Conservation (phyloP, 2,113 vertebrate species). For the Planiliza haematocheilus region DNA sequence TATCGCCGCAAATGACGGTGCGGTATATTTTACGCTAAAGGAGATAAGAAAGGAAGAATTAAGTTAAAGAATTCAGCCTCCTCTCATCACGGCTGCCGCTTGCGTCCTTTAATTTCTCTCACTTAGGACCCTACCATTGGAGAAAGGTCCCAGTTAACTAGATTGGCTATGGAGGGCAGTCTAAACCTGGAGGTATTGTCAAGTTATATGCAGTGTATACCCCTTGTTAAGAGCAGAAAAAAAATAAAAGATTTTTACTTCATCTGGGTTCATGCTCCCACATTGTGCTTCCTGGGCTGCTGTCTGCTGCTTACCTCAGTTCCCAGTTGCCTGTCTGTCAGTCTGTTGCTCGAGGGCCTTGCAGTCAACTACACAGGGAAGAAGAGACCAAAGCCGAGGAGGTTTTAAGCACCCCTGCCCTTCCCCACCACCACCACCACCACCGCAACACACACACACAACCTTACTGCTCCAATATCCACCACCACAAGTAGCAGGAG, state of each 20-base stretch:
- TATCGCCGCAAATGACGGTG: too few species aligned
- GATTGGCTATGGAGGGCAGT: not conserved
- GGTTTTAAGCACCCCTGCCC: slow-evolving; percentile 52
- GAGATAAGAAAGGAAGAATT: too few species aligned
- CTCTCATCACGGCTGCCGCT: too few species aligned
- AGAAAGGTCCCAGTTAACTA: not conserved
- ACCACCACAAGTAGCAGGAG: slow-evolving; percentile 45
- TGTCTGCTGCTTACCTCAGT: slow-evolving; percentile 56
- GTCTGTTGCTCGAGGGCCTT: slow-evolving; percentile 74
- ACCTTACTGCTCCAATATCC: slow-evolving; percentile 39
- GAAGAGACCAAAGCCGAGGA: slow-evolving; percentile 74
- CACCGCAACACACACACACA: slow-evolving; percentile 52
- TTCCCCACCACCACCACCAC: slow-evolving; percentile 5
- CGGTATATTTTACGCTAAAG: too few species aligned
- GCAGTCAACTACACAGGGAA: slow-evolving; percentile 71
- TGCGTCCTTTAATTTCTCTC: not conserved
- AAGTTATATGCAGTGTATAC: slow-evolving; percentile 2
- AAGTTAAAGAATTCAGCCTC: too few species aligned
- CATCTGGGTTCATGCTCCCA: slow-evolving; percentile 17
- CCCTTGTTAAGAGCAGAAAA: slow-evolving; percentile 1
- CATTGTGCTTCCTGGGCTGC: slow-evolving; percentile 52
- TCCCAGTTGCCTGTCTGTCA: slow-evolving; percentile 69
- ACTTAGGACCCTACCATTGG: not conserved
- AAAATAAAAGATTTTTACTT: not conserved
- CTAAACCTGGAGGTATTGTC: not conserved